phyloP scores from a whole-genome alignment of 2,888 invertebrate genomes.

The Scaptomyza flava region DNA sequence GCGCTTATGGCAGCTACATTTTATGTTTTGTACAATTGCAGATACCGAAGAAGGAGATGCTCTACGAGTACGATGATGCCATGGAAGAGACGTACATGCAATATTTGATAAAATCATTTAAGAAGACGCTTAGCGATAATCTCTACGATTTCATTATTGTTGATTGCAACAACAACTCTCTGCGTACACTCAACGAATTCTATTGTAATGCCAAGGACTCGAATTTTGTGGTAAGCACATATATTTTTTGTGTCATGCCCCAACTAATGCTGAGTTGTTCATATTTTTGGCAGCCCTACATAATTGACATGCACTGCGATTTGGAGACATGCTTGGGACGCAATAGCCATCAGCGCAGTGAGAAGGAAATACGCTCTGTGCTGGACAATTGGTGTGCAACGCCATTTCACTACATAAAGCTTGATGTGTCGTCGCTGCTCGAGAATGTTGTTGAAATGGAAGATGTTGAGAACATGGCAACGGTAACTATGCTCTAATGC shows the following conservation, averaged over 20 bases:
- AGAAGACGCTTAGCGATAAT: slow-evolving; percentile 94
- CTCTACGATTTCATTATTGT: slow-evolving; percentile 96
- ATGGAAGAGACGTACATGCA: slow-evolving; percentile 93
- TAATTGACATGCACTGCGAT: slow-evolving; percentile 94
- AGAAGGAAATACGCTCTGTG: slow-evolving; percentile 91
- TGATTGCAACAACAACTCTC: slow-evolving; percentile 94
- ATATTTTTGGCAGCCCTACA: slow-evolving; percentile 89
- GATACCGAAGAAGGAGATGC: slow-evolving; percentile 85
- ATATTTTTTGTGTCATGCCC: slow-evolving; percentile 1
- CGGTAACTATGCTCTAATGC: slow-evolving; percentile 75
- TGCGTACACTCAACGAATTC: slow-evolving; percentile 93
- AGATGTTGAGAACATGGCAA: slow-evolving; percentile 86
- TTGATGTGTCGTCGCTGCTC: slow-evolving; percentile 93
- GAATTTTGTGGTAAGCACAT: slow-evolving; percentile 81
- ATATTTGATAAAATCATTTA: slow-evolving; percentile 94
- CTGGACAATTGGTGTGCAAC: slow-evolving; percentile 90
- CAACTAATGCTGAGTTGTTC: slow-evolving; percentile 14
- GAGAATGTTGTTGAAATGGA: slow-evolving; percentile 95
- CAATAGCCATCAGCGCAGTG: slow-evolving; percentile 92
- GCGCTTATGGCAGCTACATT: not conserved
- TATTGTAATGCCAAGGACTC: slow-evolving; percentile 91
- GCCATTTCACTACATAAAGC: slow-evolving; percentile 91
- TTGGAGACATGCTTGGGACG: slow-evolving; percentile 90
- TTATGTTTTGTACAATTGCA: slow-evolving; percentile 30
- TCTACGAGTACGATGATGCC: slow-evolving; percentile 92